Percentiles rank a stretch among this genome's conserved stretches.
Conservation (phyloP, 2,797 vertebrate genomes). For the Cyclopterus lumpus region DNA sequence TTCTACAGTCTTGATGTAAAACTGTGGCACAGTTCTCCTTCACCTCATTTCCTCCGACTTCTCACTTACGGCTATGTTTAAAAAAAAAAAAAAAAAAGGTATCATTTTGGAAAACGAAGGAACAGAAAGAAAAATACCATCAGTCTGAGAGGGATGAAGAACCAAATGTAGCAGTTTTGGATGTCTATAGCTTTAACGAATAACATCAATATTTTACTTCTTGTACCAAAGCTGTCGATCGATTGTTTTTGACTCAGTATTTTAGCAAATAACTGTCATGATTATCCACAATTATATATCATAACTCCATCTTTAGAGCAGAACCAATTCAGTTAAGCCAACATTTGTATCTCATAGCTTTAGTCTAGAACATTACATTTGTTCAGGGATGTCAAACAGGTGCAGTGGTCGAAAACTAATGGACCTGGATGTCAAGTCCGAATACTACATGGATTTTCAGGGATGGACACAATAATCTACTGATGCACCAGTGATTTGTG, state of each 20-base stretch:
- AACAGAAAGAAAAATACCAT: slow-evolving; percentile 9
- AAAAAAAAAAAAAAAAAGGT: background rate
- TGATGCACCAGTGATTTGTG: slow-evolving; percentile 45
- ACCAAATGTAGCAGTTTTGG: background rate
- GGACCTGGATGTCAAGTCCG: slow-evolving; percentile 23
- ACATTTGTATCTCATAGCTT: background rate
- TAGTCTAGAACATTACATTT: background rate
- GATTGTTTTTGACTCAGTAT: background rate
- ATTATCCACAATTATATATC: background rate
- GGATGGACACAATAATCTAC: slow-evolving; percentile 42
- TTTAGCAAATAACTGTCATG: background rate
- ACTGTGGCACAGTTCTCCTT: background rate
- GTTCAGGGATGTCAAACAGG: slow-evolving; percentile 24
- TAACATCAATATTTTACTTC: background rate
- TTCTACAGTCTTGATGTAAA: background rate
- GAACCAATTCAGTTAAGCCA: background rate
- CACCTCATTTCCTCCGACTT: background rate
- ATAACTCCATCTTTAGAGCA: background rate
- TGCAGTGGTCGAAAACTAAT: slow-evolving; percentile 18
- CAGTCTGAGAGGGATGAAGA: background rate
- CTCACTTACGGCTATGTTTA: background rate
- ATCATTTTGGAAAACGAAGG: slow-evolving; percentile 6
- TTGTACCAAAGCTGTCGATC: background rate
- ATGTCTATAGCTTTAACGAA: background rate
- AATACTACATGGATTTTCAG: slow-evolving; percentile 28